Conservation (phyloP, 2,888 invertebrate species). For the Patella depressa region DNA sequence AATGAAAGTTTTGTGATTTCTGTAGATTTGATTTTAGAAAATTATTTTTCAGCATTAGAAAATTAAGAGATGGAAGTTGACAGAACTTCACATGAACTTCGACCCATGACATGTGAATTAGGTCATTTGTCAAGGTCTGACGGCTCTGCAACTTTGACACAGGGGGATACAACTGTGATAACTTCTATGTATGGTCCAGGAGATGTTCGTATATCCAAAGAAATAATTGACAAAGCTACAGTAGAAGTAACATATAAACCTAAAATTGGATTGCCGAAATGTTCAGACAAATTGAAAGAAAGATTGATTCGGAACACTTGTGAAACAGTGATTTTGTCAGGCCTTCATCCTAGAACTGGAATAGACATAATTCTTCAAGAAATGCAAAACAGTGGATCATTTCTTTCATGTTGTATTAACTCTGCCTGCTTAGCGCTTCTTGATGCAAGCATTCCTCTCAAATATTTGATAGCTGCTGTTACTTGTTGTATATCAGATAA, state of each 20-base stretch:
- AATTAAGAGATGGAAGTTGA: background rate
- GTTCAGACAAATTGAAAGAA: conserved; percentile 82
- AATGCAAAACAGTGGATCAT: conserved; percentile 78
- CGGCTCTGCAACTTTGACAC: conserved; percentile 59
- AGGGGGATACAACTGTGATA: conserved; percentile 82
- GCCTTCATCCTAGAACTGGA: conserved; percentile 85
- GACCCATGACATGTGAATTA: conserved; percentile 52
- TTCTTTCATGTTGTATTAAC: conserved; percentile 86
- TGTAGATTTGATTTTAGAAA: no score
- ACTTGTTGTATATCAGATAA: conserved; percentile 78
- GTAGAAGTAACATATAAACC: conserved; percentile 85
- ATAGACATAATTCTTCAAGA: conserved; percentile 88
- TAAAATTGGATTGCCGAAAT: conserved; percentile 82
- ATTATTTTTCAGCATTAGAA: no score
- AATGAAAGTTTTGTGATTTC: no score
- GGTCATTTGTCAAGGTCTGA: conserved; percentile 60
- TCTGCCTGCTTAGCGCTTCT: conserved; percentile 86
- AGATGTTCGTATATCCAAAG: conserved; percentile 83
- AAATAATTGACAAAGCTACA: conserved; percentile 83
- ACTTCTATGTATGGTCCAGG: conserved; percentile 86
- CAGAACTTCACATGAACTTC: conserved; percentile 20
- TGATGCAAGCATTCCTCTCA: conserved; percentile 87
- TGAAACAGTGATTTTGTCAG: conserved; percentile 80
- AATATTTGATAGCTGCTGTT: conserved; percentile 84
- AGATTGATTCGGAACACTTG: conserved; percentile 83